These are phyloP conservation scores for Drosophila cardini DNA, from an alignment of 1,140 invertebrate genomes.

Conservation along the genomic window DNA sequence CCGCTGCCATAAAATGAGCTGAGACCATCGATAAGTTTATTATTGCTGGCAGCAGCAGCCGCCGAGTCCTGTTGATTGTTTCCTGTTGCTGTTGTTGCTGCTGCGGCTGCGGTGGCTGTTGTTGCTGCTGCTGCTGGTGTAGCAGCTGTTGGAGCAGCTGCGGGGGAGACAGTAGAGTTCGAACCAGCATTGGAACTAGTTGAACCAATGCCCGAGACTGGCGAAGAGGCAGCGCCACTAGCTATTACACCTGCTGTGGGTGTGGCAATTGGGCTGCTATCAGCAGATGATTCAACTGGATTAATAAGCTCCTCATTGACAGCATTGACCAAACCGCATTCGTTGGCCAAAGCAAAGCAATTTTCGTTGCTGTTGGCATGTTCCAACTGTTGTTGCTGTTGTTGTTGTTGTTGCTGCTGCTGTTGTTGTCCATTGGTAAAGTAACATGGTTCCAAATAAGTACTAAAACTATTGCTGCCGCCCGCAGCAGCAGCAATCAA, in stretches of 20 bases:
- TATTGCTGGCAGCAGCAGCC: slow-evolving; percentile 45
- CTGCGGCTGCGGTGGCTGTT: not conserved
- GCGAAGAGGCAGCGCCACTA: not conserved
- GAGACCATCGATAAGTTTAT: slow-evolving; percentile 80
- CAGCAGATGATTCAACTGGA: slow-evolving; percentile 44
- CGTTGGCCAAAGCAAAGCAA: slow-evolving; percentile 52
- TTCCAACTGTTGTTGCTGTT: slow-evolving; percentile 38
- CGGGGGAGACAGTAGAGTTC: slow-evolving; percentile 12
- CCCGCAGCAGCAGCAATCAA: slow-evolving; percentile 36
- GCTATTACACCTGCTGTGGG: slow-evolving; percentile 34
- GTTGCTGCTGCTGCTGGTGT: not conserved
- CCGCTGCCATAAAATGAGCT: slow-evolving; percentile 80
- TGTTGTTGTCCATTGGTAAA: slow-evolving; percentile 49
- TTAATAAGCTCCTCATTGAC: slow-evolving; percentile 21
- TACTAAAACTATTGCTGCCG: slow-evolving; percentile 63
- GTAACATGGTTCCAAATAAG: slow-evolving; percentile 75
- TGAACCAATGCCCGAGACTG: not conserved
- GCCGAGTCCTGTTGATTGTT: slow-evolving; percentile 16
- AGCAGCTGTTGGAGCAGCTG: slow-evolving; percentile 24
- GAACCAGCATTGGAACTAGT: not conserved
- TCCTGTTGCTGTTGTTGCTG: not conserved
- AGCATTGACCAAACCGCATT: slow-evolving; percentile 30
- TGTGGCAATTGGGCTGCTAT: slow-evolving; percentile 56
- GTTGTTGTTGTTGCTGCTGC: slow-evolving; percentile 27
- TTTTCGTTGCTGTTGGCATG: slow-evolving; percentile 54